Evolutionary conservation across 2,888 invertebrate species (phyloP).

Genomic region (Cerastis leucographa): DNA sequence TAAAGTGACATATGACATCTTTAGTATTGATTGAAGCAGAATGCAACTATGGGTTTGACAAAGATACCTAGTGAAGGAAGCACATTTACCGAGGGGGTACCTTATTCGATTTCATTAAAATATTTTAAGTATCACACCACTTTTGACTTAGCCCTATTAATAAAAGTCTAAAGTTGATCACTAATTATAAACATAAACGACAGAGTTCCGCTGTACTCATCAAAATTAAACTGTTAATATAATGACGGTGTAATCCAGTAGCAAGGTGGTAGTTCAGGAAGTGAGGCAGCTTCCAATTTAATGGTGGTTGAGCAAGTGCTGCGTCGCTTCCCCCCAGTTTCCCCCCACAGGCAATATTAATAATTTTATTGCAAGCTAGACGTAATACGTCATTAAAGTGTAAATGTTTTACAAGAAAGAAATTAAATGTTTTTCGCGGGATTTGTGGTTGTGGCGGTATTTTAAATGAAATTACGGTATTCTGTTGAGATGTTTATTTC

Average conservation of each 20-base stretch:
- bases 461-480: constrained; percentile 33
- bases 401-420: constrained; percentile 60
- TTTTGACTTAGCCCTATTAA: background rate
- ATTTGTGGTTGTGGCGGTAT: constrained; percentile 31
- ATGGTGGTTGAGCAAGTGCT: constrained; percentile 89
- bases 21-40: too few relatives aligned
- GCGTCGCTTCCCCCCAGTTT: constrained; percentile 74
- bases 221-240: constrained; percentile 70
- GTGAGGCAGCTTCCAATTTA: constrained; percentile 88
- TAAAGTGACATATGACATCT: too few relatives aligned
- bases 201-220: constrained; percentile 60
- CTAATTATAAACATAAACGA: constrained; percentile 53
- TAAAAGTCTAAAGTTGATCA: constrained; percentile 15
- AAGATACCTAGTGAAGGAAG: too few relatives aligned
- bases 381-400: constrained; percentile 71
- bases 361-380: constrained; percentile 81
- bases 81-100: too few relatives aligned
- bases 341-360: constrained; percentile 79
- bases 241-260: constrained; percentile 82
- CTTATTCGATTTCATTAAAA: too few relatives aligned
- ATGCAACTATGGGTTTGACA: too few relatives aligned
- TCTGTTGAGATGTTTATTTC: background rate
- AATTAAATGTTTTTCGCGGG: constrained; percentile 47
- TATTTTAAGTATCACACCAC: background rate
- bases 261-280: constrained; percentile 85